Evolutionary conservation across 2,797 vertebrate species (phyloP).

Genomic region (Diglossa cyanea): DNA sequence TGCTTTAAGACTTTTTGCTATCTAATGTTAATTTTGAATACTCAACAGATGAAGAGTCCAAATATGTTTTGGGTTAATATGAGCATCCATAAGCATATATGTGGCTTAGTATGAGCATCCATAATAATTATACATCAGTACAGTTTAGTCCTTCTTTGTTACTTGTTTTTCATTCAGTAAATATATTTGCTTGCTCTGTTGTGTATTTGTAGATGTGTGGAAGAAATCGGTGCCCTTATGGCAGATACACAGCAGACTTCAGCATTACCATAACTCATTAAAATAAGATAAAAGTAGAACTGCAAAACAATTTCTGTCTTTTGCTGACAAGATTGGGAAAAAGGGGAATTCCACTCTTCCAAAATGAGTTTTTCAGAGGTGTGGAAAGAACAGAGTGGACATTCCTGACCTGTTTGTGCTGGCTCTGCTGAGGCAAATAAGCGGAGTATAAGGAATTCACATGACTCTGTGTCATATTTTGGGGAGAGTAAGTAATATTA

Average conservation of each 20-base stretch:
- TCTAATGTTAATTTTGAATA: not conserved
- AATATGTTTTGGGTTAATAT: not conserved
- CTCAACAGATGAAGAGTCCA: not conserved
- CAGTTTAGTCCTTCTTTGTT: conserved; percentile 23
- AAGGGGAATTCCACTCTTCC: conserved; percentile 38
- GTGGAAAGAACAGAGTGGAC: not conserved
- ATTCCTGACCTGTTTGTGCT: conserved; percentile 13
- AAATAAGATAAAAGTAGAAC: conserved; percentile 69
- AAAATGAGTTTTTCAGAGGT: conserved; percentile 2
- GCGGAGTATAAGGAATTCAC: not conserved
- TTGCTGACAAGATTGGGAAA: conserved; percentile 46
- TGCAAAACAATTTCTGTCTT: conserved; percentile 61
- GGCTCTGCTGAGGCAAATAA: not conserved
- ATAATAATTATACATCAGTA: not conserved
- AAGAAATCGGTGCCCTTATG: conserved; percentile 46
- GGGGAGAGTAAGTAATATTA: not conserved
- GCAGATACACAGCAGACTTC: conserved; percentile 62
- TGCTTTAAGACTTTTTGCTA: not conserved
- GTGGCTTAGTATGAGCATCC: not conserved
- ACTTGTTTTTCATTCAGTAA: conserved; percentile 22
- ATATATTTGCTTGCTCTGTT: conserved; percentile 23
- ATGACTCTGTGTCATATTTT: not conserved
- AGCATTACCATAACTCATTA: conserved; percentile 70
- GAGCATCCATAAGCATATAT: not conserved
- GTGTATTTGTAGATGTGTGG: conserved; percentile 39